Percentiles rank a stretch among this genome's conserved stretches.
phyloP scores from a whole-genome alignment of 2,888 invertebrate species.

The Suillia variegata region DNA sequence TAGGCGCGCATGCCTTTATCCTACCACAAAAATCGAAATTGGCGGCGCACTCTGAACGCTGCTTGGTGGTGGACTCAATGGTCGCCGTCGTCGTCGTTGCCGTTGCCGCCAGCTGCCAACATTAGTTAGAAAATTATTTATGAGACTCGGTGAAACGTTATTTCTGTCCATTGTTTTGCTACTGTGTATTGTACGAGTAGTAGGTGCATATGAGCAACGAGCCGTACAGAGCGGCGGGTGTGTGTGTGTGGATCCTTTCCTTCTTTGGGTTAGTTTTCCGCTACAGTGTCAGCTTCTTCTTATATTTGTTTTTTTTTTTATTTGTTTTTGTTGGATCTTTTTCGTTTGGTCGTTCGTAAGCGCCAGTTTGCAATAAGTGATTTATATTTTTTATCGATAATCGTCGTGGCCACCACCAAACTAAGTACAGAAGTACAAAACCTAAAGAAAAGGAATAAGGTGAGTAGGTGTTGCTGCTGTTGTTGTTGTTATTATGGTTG shows the following conservation, averaged over 20 bases:
- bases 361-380: constrained; percentile 4
- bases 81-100: too few species aligned
- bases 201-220: too few species aligned
- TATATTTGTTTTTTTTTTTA: background rate
- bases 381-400: constrained; percentile 6
- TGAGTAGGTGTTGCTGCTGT: background rate
- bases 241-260: background rate
- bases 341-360: too few species aligned
- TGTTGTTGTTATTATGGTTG: too few species aligned
- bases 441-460: too few species aligned
- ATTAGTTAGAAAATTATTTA: constrained; percentile 50
- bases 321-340: background rate
- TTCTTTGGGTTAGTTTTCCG: too few species aligned
- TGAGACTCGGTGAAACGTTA: constrained; percentile 40
- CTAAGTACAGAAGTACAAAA: too few species aligned
- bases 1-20: too few species aligned
- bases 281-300: too few species aligned
- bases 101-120: constrained; percentile 43
- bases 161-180: constrained; percentile 17
- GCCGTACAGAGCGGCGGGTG: background rate
- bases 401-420: background rate
- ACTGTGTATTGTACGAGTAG: background rate
- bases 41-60: background rate
- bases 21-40: too few species aligned
- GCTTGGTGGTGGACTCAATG: too few species aligned